Base-by-base conservation (phyloP, 2,113 vertebrate genomes). In the Heteronetta atricapilla region DNA sequence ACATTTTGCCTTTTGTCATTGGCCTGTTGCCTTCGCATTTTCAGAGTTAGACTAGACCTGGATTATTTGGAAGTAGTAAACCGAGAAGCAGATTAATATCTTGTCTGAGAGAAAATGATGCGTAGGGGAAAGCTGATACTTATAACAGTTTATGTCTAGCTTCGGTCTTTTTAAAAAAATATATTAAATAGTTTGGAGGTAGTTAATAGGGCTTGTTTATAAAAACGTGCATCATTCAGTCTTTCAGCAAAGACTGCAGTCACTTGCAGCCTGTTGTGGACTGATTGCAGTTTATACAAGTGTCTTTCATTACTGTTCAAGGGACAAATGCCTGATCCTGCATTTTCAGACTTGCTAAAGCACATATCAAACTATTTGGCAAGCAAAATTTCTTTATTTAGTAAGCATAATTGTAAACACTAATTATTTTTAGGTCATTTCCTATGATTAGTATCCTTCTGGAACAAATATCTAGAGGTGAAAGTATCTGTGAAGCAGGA, bases 401-500 rank as follows among this genome's bases (percentile, higher is more conserved):
- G 40, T 67, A 7, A 23, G 8, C 76, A 13, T 82, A 88, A 82
- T 78, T 76, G 60, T 93, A 83, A 93, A 70, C 76, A 76, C 22
- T 82, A 80, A 36, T 58, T 33, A 67, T 82, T 91, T 89, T 72
- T 81, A 81, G 52, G 78, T 95, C 38, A 53, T 94, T 96, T 95
- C 46, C 83, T 90, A 67, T 55, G 50, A 91, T 94, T 95, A 88
- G 48, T 73, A 38, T 92, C 88, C 60, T 95, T 92, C 93, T 94
- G 96, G 93, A 97, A 93, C 64, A 89, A 78, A 86, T 95, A 90
- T n/a, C 72, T 86, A 20, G 63, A 94, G 80, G 36, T 85, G 70
- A 82, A 94, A 95, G 58, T 76, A 90, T 91, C 81, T 94, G 89
- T 76, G 81, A 93, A 92, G 83, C 56, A 92, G 88, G 89, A 93